phyloP scores from a whole-genome alignment of 2,797 vertebrate species.

The Gouania willdenowi region DNA sequence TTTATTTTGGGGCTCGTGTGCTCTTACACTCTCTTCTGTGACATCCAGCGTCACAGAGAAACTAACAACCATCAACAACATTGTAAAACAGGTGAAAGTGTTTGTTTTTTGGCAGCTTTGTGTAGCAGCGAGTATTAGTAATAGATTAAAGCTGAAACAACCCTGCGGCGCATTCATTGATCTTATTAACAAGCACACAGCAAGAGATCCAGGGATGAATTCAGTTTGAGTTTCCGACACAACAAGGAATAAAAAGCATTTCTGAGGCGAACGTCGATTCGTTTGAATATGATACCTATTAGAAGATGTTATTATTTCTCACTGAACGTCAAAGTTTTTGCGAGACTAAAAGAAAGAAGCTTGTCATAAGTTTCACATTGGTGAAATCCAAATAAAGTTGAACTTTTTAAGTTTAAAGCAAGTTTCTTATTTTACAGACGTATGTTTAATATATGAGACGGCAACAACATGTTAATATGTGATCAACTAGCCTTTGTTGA shows the following conservation, averaged over 20 bases:
- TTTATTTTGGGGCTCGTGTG: too few relatives aligned
- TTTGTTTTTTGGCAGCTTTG: neutral
- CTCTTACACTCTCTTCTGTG: too few relatives aligned
- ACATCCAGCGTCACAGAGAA: too few relatives aligned
- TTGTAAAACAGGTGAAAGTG: neutral
- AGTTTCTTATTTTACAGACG: too few relatives aligned
- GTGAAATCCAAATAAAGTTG: too few relatives aligned
- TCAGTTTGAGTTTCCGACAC: slow-evolving; percentile 1
- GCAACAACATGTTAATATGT: too few relatives aligned
- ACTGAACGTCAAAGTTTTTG: neutral
- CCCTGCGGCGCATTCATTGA: neutral
- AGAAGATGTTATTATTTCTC: slow-evolving; percentile 7
- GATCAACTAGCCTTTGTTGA: too few relatives aligned
- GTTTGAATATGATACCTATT: slow-evolving; percentile 18
- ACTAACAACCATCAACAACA: too few relatives aligned
- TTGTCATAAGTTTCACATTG: too few relatives aligned
- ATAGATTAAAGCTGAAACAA: neutral
- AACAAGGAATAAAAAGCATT: neutral
- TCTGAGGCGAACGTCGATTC: neutral
- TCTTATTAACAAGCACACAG: neutral
- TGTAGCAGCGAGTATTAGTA: neutral
- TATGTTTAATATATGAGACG: too few relatives aligned
- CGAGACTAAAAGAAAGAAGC: too few relatives aligned
- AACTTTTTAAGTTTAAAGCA: too few relatives aligned
- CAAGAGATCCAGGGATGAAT: neutral